These are phyloP conservation scores for Tipula lateralis DNA, from an alignment of 2,888 invertebrate species.

Conservation along the genomic window DNA sequence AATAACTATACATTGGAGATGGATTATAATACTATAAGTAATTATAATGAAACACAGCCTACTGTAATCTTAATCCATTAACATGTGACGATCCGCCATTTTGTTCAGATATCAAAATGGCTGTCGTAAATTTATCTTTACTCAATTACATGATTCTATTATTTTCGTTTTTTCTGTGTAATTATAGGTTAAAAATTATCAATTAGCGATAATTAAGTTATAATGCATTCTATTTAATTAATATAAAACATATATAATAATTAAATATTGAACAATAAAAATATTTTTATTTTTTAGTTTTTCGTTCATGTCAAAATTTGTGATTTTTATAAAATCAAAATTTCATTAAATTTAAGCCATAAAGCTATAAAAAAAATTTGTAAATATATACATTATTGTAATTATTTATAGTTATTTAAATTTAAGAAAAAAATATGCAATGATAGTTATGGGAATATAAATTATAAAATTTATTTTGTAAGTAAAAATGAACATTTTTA, in stretches of 20 bases:
- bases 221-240: background rate
- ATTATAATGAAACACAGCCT: background rate
- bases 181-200: constrained; percentile 4
- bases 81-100: background rate
- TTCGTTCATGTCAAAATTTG: background rate
- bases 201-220: background rate
- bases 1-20: background rate
- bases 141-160: background rate
- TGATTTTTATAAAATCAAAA: constrained; percentile 19
- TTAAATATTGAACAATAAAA: background rate
- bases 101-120: background rate
- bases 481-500: background rate
- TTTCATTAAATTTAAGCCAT: background rate
- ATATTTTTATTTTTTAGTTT: constrained; percentile 12
- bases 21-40: background rate
- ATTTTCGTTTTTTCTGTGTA: background rate
- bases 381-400: background rate
- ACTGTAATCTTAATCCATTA: background rate
- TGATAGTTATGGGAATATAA: background rate
- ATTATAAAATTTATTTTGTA: background rate
- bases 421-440: background rate
- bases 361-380: background rate
- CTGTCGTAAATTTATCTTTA: background rate
- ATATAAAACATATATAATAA: background rate
- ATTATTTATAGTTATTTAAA: background rate